Base-by-base conservation (phyloP, 2,797 vertebrate species). In the Etheostoma perlongum region DNA sequence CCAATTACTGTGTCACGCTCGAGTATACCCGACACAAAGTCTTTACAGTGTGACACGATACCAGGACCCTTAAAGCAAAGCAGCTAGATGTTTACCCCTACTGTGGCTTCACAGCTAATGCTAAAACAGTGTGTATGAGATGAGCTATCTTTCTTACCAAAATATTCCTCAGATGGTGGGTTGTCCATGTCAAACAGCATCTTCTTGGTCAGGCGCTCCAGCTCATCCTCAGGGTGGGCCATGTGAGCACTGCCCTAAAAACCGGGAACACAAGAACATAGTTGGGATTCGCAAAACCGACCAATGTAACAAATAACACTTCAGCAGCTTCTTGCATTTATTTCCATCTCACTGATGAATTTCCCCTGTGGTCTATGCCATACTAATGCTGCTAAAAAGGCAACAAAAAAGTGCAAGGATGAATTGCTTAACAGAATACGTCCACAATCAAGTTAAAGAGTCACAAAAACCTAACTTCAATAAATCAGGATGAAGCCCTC, bases 131-230 rank as follows among this genome's bases (percentile, higher is more conserved):
- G 53, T 49, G 21, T 36, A 14, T 62, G 53, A 61, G 40, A 46
- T 16, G 23, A 69, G 25, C 11, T 16, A 4, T 25, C 0, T 5
- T 18, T 73, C 93, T 96, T 91, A 99, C 98, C 98, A 67, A 99
- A 99, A 88, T 98, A 99, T 4, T 99, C 96, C 84, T 98, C 96
- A 1, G 98, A 94, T 0, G 98, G 98, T 25, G 98, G 98, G 88
- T 99, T 95, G 89, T 99, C 97, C 98, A 99, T 99, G 89, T 99
- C 98, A 67, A 95, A 97, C 74, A 99, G 92, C 98, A 99, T 99
- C 95, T 99, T 99, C 94, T 99, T 99, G 87, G 98, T 99, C 81
- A 99, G 95, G 47, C 98, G 97, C 70, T 99, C 98, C 27, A 99
- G 92, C 83, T 99, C 98, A 59, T 99, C 98, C 78, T 99, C 98